Base-by-base conservation (phyloP, 2,113 vertebrate genomes). In the Channa argus region DNA sequence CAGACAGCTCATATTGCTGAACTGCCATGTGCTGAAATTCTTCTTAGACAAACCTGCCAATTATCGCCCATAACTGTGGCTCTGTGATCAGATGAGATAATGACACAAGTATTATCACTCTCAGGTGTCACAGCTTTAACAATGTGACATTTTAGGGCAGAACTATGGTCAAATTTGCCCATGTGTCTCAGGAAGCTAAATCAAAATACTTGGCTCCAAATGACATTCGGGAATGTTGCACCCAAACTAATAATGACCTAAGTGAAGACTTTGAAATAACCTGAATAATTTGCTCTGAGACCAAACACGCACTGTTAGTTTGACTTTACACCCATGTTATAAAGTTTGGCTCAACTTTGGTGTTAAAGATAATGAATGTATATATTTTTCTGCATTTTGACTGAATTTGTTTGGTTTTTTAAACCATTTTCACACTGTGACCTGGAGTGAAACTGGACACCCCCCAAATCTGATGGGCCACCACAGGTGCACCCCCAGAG, bases 1-100 rank as follows among this genome's bases (percentile, higher is more conserved):
- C 14, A 80, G 84, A 84, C 86, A 52, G 85, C 45, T 74, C 61
- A 6, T 54, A 6, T 60, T 79, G 66, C 78, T 65, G 46, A 73
- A 33, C 36, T 24, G 7, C 69, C 49, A 24, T 72, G 81, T 56
- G 76, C 65, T 59, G 54, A 71, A 83, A 54, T 39, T 73, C 75
- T 13, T 80, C 51, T 53, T 44, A 71, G 49, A 72, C 55, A 71
- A 74, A 73, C 80, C 47, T 53, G 58, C 44, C 74, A 86, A 76
- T 84, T 81, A 79, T 72, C 56, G 4, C 54, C 60, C 15, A 59
- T 73, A 69, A 58, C 49, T 65, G 39, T 13, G 73, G 61, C 62
- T 63, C 63, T 61, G 66, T 62, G 71, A 62, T 79, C 65, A 81
- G n/a, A 6, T 50, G 68, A 63, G 65, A 67, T 72, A 43, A 73